Conservation (phyloP, 2,113 vertebrate genomes). For the Callocephalon fimbriatum region DNA sequence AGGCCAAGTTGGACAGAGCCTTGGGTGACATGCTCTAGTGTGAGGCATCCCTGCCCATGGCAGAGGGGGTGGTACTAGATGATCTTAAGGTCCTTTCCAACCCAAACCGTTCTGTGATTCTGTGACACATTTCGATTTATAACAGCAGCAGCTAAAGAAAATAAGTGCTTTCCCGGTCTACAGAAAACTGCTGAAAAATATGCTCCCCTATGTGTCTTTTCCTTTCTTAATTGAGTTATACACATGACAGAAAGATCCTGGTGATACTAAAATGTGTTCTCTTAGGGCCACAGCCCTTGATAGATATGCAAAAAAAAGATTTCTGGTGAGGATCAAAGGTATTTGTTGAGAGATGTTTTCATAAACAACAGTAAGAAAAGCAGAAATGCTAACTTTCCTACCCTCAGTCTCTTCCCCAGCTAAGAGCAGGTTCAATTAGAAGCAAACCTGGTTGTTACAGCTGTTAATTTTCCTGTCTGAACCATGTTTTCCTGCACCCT, state of each 20-base stretch:
- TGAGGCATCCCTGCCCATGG: background rate
- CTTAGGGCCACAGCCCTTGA: background rate
- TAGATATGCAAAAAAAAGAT: background rate
- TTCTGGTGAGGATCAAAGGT: background rate
- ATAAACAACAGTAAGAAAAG: background rate
- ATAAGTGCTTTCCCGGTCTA: background rate
- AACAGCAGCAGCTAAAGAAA: slow-evolving; percentile 39
- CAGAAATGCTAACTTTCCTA: background rate
- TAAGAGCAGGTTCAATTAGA: background rate
- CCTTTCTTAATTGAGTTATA: background rate
- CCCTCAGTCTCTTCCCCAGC: background rate
- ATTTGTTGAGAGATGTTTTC: background rate
- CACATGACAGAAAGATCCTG: background rate
- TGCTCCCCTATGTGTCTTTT: background rate
- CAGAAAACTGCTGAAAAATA: background rate
- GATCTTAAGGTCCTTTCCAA: background rate
- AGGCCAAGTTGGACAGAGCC: background rate
- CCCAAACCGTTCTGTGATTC: background rate
- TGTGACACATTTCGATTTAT: background rate
- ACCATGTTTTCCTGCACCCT: background rate
- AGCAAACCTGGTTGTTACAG: background rate
- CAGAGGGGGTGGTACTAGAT: background rate
- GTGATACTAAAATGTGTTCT: background rate
- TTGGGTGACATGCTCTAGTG: background rate
- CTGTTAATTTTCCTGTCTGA: background rate